Evolutionary conservation across 2,888 invertebrate genomes (phyloP).

Genomic region (Conops quadrifasciatus): DNA sequence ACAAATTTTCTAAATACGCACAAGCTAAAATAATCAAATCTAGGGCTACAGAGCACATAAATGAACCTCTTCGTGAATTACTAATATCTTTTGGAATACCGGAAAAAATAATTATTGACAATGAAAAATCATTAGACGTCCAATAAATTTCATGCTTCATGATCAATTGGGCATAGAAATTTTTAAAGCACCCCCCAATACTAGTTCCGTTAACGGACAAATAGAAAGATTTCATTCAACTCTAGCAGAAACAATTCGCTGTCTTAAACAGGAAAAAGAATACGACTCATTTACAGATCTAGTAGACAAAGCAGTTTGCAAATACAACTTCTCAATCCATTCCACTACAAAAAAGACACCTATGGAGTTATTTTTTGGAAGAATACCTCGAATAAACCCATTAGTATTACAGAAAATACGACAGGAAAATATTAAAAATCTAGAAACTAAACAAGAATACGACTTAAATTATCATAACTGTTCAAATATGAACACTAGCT

Average conservation of each 20-base stretch:
- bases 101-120: slow-evolving; percentile 36
- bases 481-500: too few species aligned
- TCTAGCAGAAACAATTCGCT: slow-evolving; percentile 41
- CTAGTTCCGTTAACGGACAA: slow-evolving; percentile 6
- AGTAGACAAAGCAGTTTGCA: slow-evolving; percentile 29
- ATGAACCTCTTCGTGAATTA: slow-evolving; percentile 38
- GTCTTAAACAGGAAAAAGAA: slow-evolving; percentile 36
- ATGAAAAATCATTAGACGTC: slow-evolving; percentile 28
- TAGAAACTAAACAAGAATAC: too few species aligned
- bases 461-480: too few species aligned
- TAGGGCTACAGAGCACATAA: slow-evolving; percentile 37
- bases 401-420: slow-evolving; percentile 19
- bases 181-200: neutral
- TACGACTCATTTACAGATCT: slow-evolving; percentile 32
- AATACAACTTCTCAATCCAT: slow-evolving; percentile 42
- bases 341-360: slow-evolving; percentile 40
- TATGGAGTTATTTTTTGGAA: slow-evolving; percentile 40
- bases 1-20: too few species aligned
- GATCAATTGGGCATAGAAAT: slow-evolving; percentile 33
- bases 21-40: slow-evolving; percentile 28
- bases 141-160: slow-evolving; percentile 39
- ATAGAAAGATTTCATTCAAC: slow-evolving; percentile 21
- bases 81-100: too few species aligned
- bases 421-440: slow-evolving; percentile 22
- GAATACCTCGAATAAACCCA: slow-evolving; percentile 16